These are phyloP conservation scores for Clarias magur DNA, from an alignment of 2,113 vertebrate species.

Conservation along the genomic window DNA sequence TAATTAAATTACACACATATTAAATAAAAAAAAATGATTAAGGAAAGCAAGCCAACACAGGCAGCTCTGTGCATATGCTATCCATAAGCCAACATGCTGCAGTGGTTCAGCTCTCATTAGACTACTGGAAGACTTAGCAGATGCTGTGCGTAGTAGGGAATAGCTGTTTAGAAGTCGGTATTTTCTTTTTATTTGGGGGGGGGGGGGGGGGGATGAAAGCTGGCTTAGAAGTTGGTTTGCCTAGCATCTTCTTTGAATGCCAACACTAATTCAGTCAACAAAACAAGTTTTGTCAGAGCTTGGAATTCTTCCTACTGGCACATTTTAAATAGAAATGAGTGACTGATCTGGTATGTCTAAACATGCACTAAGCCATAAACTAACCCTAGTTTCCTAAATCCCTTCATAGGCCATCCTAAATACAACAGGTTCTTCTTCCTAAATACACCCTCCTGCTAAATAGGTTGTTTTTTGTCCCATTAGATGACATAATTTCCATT, in stretches of 20 bases:
- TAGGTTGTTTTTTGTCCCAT: not conserved
- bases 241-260: conserved; percentile 4
- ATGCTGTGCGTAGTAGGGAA: not conserved
- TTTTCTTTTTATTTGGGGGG: not conserved
- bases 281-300: not conserved
- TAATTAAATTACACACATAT: not conserved
- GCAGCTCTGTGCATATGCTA: not conserved
- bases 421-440: not conserved
- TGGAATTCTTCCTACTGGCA: no score
- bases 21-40: not conserved
- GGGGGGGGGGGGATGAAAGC: not conserved
- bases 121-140: not conserved
- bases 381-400: not conserved
- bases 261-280: not conserved
- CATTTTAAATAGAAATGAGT: not conserved
- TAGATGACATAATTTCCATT: not conserved
- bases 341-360: not conserved
- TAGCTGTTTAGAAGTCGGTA: not conserved
- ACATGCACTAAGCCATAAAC: not conserved
- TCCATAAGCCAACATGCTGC: not conserved
- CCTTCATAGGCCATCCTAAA: not conserved
- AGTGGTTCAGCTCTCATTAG: not conserved
- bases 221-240: not conserved
- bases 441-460: not conserved
- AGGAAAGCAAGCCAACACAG: not conserved